phyloP scores from a whole-genome alignment of 2,113 vertebrate genomes.

The Fregetta grallaria region DNA sequence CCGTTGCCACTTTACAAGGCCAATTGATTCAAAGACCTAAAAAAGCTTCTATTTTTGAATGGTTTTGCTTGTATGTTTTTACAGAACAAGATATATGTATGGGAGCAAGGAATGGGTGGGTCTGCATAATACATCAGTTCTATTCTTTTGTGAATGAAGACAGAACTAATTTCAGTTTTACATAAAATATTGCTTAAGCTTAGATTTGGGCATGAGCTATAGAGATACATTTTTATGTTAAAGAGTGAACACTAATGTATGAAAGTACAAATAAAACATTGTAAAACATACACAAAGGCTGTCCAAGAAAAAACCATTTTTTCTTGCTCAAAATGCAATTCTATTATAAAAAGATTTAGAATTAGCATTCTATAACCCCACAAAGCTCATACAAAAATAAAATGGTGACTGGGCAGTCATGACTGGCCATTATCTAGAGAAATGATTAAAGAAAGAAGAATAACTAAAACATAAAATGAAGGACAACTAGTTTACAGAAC shows the following conservation, averaged over 20 bases:
- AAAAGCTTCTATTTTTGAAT: neutral
- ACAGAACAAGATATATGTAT: neutral
- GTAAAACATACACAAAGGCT: neutral
- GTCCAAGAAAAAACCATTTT: neutral
- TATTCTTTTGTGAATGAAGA: neutral
- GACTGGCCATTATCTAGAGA: neutral
- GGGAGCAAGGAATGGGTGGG: neutral
- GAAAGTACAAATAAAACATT: neutral
- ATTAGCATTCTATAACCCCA: neutral
- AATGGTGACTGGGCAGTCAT: constrained; percentile 9
- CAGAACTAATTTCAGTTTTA: neutral
- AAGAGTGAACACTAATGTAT: neutral
- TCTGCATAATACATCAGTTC: neutral
- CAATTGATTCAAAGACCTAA: neutral
- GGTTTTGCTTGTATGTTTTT: neutral
- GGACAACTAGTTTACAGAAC: constrained; percentile 62
- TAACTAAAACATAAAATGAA: constrained; percentile 70
- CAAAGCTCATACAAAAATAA: neutral
- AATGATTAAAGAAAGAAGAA: constrained; percentile 57
- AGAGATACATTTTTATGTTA: neutral
- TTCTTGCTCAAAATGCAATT: neutral
- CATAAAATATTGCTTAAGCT: neutral
- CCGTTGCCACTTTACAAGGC: neutral
- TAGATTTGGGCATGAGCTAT: neutral
- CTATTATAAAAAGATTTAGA: neutral